Evolutionary conservation across 2,797 vertebrate species (phyloP).

Genomic region (Poeciliopsis gracilis): DNA sequence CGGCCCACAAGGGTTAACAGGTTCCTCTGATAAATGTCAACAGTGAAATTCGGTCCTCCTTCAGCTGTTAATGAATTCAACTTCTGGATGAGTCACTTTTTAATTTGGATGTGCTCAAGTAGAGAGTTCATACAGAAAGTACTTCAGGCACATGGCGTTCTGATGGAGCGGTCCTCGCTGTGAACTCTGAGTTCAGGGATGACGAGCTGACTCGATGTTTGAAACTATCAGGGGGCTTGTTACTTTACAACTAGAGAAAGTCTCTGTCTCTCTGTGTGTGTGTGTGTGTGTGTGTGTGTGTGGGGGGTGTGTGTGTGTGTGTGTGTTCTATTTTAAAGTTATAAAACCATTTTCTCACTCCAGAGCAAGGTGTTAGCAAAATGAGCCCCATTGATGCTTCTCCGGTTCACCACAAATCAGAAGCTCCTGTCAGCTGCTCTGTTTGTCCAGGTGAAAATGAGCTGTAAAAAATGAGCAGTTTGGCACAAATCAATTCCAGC

Average conservation of each 20-base stretch:
- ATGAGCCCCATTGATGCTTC: neutral
- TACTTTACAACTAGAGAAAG: slow-evolving; percentile 3
- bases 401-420: neutral
- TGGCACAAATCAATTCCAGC: neutral
- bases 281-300: too few species aligned
- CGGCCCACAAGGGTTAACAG: neutral
- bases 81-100: slow-evolving; percentile 45
- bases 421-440: neutral
- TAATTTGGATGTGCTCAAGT: slow-evolving; percentile 15
- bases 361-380: neutral
- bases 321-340: neutral
- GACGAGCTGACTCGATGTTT: slow-evolving; percentile 13
- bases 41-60: neutral
- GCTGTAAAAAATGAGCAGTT: neutral
- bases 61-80: slow-evolving; percentile 21
- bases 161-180: slow-evolving; percentile 41
- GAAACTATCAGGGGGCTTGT: slow-evolving; percentile 3
- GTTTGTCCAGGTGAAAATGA: neutral
- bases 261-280: neutral
- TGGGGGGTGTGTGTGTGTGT: neutral
- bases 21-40: neutral
- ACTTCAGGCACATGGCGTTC: slow-evolving; percentile 9
- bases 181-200: slow-evolving; percentile 1
- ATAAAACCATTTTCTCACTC: neutral
- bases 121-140: neutral